These are phyloP conservation scores for Hydractinia echinata DNA, from an alignment of 30 jellyfish, hydroid and myxozoan species.

Conservation along the genomic window DNA sequence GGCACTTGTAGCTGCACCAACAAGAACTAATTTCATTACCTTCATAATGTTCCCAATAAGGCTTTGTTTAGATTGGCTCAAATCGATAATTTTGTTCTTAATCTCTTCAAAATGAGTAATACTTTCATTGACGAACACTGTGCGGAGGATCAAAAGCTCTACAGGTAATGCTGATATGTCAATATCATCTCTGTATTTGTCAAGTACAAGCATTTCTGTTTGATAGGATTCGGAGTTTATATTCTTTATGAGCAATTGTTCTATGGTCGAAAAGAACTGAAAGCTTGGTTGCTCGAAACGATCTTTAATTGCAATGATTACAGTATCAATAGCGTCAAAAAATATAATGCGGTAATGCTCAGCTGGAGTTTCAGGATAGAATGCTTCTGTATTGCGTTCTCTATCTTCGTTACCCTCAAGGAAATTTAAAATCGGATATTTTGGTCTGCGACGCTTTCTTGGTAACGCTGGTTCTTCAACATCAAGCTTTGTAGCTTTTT, in stretches of 20 bases:
- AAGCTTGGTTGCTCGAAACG: slow-evolving; percentile 32
- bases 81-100: background rate
- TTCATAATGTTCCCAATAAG: background rate
- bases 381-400: background rate
- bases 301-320: slow-evolving; percentile 29
- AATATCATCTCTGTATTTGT: slow-evolving; percentile 28
- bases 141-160: slow-evolving; percentile 39
- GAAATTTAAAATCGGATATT: background rate
- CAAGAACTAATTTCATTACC: background rate
- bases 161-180: slow-evolving; percentile 30
- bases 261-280: slow-evolving; percentile 21
- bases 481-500: slow-evolving; percentile 10
- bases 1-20: no score
- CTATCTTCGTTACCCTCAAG: background rate
- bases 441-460: background rate
- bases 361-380: slow-evolving; percentile 38
- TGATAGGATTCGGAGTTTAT: slow-evolving; percentile 36
- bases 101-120: slow-evolving; percentile 19
- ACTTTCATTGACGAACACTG: slow-evolving; percentile 23
- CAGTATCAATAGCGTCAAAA: slow-evolving; percentile 40
- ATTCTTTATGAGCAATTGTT: slow-evolving; percentile 32
- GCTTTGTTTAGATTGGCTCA: background rate
- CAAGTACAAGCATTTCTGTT: background rate
- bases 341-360: slow-evolving; percentile 9
- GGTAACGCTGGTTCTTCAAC: slow-evolving; percentile 21